Percentiles rank a stretch among this genome's conserved stretches.
Evolutionary conservation across 2,888 invertebrate species (phyloP).

Genomic region (Chesias legatella): DNA sequence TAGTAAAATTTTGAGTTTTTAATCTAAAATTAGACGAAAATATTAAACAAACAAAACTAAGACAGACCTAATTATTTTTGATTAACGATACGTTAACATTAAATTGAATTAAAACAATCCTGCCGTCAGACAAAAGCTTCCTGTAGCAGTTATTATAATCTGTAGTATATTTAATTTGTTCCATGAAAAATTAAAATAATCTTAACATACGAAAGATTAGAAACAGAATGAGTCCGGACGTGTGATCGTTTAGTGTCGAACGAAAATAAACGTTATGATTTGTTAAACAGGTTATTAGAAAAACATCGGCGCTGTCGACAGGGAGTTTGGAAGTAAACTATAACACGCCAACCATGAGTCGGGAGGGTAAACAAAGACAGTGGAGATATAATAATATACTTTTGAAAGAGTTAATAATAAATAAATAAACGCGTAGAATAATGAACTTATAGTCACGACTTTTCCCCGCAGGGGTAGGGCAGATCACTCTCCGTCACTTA

Average conservation of each 20-base stretch:
- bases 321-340: conserved; percentile 56
- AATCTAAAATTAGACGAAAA: conserved; percentile 9
- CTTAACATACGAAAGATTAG: conserved; percentile 70
- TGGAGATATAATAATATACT: background rate
- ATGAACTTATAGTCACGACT: too few relatives aligned
- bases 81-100: too few relatives aligned
- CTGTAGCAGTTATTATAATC: conserved; percentile 6
- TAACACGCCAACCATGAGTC: conserved; percentile 40
- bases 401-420: too few relatives aligned
- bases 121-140: background rate
- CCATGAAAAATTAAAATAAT: conserved; percentile 67
- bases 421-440: too few relatives aligned
- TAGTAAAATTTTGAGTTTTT: conserved; percentile 16
- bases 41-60: too few relatives aligned
- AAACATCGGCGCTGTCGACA: conserved; percentile 67
- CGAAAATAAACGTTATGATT: conserved; percentile 76
- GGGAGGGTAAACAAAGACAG: conserved; percentile 3
- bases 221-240: conserved; percentile 74
- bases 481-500: too few relatives aligned
- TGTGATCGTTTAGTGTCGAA: conserved; percentile 71
- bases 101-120: too few relatives aligned
- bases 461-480: too few relatives aligned
- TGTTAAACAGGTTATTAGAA: conserved; percentile 74
- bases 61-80: too few relatives aligned
- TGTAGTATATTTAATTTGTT: conserved; percentile 46